Conservation (phyloP, 1,140 invertebrate genomes). For the Drosophila takahashii region DNA sequence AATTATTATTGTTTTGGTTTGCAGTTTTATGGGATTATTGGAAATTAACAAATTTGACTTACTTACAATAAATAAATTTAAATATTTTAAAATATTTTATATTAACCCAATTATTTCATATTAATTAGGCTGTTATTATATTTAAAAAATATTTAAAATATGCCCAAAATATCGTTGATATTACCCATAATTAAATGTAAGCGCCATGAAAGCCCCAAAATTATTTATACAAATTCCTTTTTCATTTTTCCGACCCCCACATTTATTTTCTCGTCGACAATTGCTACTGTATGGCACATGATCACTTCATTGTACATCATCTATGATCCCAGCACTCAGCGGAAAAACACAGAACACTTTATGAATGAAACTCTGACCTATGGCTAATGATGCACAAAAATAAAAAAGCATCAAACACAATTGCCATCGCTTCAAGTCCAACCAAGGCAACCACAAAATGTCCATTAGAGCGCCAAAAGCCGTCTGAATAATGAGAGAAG, state of each 20-base stretch:
- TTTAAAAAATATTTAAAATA: background rate
- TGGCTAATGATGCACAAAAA: constrained; percentile 50
- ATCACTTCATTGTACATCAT: constrained; percentile 52
- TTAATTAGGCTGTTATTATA: too few species aligned
- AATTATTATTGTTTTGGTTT: background rate
- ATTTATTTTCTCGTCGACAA: constrained; percentile 3
- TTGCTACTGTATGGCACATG: constrained; percentile 40
- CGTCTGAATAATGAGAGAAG: constrained; percentile 53
- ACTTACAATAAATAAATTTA: too few species aligned
- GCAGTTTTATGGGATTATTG: too few species aligned
- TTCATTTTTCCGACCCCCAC: constrained; percentile 6
- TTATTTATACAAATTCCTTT: background rate
- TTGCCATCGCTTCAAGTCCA: constrained; percentile 18
- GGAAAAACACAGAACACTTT: constrained; percentile 29
- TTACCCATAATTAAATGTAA: background rate
- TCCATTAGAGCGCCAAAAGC: constrained; percentile 60
- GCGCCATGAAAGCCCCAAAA: constrained; percentile 8
- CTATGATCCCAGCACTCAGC: constrained; percentile 5
- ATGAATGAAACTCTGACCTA: constrained; percentile 59
- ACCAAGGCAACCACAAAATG: constrained; percentile 57
- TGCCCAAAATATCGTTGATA: background rate
- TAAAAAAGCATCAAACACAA: constrained; percentile 28
- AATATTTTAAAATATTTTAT: too few species aligned
- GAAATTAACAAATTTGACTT: too few species aligned
- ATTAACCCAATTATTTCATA: too few species aligned